Evolutionary conservation across 2,888 invertebrate species (phyloP), one percentile per base, ranked within the genome.

Genomic region (Scaptomyza cyrtandrae): DNA sequence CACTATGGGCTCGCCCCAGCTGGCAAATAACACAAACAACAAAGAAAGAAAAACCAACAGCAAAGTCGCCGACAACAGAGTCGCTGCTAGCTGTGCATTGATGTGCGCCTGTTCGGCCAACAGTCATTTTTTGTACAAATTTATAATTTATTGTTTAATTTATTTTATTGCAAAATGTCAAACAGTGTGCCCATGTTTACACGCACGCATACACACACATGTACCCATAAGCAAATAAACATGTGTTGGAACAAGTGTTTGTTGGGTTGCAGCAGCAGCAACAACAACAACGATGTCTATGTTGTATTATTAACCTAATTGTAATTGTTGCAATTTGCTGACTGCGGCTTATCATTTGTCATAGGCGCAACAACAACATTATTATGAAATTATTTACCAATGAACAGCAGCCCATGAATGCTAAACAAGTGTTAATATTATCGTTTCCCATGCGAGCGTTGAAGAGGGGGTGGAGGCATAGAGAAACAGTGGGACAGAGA

Each of bases 81-180:
- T 10, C 48, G 55, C 46, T 55, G 57, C 54, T 43, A 37, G 43
- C 68, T 60, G 29, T 10, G 54, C 56, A 16, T 63, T 84, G 69
- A 85, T 86, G 85, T 49, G 69, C 87, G 85, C 85, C 85, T 86
- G 85, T 66, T 87, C 71, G 58, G 14, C 52, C 61, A 83, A 77
- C 89, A 88, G 89, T 86, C 85, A 89, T 88, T 86, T 86, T 89
- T 89, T 86, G 87, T 86, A 89, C 85, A 88, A 86, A 89, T 86
- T 89, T 89, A 86, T 88, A 86, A 86, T 89, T 86, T 89, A 86
- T 86, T 86, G 85, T 86, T 88, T 86, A 86, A 86, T 86, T 86
- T 86, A 85, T 86, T 88, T 84, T 84, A 86, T 88, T 87, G 81
- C 89, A 71, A 78, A 78, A 76, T 81, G 81, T 75, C 88, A 71